These are phyloP conservation scores for Cyrtodaria siliqua DNA, from an alignment of 2,888 invertebrate genomes.

Conservation along the genomic window DNA sequence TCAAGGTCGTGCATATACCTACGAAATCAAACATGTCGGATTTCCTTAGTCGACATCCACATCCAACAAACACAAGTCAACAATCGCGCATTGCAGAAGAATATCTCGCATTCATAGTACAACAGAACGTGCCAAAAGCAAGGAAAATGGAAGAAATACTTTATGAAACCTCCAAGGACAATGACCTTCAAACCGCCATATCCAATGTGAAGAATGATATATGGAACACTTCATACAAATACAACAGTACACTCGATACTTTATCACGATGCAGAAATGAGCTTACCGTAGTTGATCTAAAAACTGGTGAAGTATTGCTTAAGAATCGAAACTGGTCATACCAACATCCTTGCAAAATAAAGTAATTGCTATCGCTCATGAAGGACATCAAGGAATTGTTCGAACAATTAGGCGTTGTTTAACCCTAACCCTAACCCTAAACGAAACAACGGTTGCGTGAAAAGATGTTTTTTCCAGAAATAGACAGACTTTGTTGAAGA, in stretches of 20 bases:
- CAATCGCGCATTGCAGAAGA: conserved; percentile 61
- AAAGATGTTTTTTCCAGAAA: conserved; percentile 44
- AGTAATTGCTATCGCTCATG: conserved; percentile 59
- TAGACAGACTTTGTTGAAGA: conserved; percentile 7
- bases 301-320: conserved; percentile 30
- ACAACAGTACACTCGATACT: conserved; percentile 8
- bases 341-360: conserved; percentile 35
- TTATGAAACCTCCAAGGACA: conserved; percentile 36
- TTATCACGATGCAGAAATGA: conserved; percentile 39
- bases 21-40: conserved; percentile 72
- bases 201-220: conserved; percentile 8
- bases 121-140: conserved; percentile 46
- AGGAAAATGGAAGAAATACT: conserved; percentile 62
- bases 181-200: conserved; percentile 47
- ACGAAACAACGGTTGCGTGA: conserved; percentile 57
- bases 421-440: too few species aligned
- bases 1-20: conserved; percentile 45
- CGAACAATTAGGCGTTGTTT: too few species aligned
- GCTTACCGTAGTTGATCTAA: conserved; percentile 8
- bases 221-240: conserved; percentile 11
- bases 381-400: conserved; percentile 64
- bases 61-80: conserved; percentile 4
- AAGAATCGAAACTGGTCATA: conserved; percentile 34
- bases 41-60: conserved; percentile 61
- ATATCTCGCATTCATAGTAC: conserved; percentile 60